A percentile compares a stretch with the other conserved stretches of the same genome.
Conservation (phyloP, 2,888 invertebrate species). For the Alloplasta piceator region DNA sequence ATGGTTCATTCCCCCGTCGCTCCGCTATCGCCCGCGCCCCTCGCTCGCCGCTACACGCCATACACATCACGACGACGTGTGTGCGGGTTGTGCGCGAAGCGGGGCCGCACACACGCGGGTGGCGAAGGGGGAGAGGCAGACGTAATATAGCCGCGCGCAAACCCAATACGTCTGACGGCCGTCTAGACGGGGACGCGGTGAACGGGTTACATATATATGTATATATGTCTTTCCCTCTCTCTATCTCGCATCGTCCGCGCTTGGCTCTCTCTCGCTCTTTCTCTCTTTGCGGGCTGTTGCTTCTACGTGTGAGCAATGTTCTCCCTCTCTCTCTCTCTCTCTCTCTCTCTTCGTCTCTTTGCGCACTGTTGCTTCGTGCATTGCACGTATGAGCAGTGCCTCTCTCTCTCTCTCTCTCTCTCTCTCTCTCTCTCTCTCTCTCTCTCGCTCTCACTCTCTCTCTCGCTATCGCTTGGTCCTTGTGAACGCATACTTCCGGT, state of each 20-base stretch:
- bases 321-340: constrained; percentile 10
- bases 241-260: constrained; percentile 14
- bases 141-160: constrained; percentile 75
- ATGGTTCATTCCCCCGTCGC: constrained; percentile 37
- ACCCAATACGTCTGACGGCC: constrained; percentile 81
- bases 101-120: constrained; percentile 43
- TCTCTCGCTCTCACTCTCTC: not conserved
- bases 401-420: not conserved
- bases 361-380: constrained; percentile 32
- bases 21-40: constrained; percentile 15
- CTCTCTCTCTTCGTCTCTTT: constrained; percentile 18
- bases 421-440: too few relatives aligned
- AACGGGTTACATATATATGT: constrained; percentile 52
- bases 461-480: constrained; percentile 1
- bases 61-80: constrained; percentile 40
- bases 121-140: constrained; percentile 35
- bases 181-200: constrained; percentile 78
- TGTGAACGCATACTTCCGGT: constrained; percentile 31
- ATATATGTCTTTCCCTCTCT: constrained; percentile 33
- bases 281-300: not conserved
- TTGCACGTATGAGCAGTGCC: constrained; percentile 31
- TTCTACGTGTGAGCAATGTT: too few relatives aligned
- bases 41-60: constrained; percentile 25
- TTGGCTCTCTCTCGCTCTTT: constrained; percentile 40
- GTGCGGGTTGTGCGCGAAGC: constrained; percentile 36